Percentiles rank a stretch among this genome's conserved stretches.
These are phyloP conservation scores for Coptotermes formosanus DNA, from an alignment of 1,140 invertebrate species.

Conservation along the genomic window DNA sequence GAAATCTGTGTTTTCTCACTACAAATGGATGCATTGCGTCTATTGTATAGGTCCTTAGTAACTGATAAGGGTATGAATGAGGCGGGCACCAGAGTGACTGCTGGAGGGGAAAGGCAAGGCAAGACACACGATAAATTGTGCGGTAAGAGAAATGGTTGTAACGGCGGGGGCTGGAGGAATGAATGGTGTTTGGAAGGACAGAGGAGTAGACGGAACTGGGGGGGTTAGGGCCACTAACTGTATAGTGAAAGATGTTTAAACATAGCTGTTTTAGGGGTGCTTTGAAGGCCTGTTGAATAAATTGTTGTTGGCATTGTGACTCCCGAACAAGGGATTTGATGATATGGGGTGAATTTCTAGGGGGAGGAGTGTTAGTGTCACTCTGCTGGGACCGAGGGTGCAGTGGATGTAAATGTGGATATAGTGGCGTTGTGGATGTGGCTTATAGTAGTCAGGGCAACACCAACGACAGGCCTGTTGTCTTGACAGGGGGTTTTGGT, in stretches of 20 bases:
- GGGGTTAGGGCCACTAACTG: neutral
- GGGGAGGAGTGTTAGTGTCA: neutral
- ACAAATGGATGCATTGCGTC: neutral
- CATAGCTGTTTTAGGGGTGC: neutral
- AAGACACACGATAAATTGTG: slow-evolving; percentile 12
- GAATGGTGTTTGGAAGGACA: neutral
- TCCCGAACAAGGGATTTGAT: neutral
- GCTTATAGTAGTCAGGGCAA: too few relatives aligned
- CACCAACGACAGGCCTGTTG: too few relatives aligned
- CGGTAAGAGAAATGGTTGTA: slow-evolving; percentile 5
- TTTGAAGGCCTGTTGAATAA: neutral
- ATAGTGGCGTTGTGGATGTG: too few relatives aligned
- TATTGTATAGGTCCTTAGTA: neutral
- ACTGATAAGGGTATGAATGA: neutral
- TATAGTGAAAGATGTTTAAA: neutral
- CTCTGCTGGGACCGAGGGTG: too few relatives aligned
- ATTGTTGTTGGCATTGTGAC: neutral
- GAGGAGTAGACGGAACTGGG: neutral
- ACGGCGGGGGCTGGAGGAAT: neutral
- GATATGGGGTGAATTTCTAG: neutral
- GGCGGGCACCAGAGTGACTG: neutral
- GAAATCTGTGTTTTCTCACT: neutral
- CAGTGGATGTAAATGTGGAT: too few relatives aligned
- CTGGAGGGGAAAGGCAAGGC: neutral
- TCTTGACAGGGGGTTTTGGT: too few relatives aligned